Conservation (phyloP, 2,888 invertebrate genomes). For the Digitonthophagus gazella region DNA sequence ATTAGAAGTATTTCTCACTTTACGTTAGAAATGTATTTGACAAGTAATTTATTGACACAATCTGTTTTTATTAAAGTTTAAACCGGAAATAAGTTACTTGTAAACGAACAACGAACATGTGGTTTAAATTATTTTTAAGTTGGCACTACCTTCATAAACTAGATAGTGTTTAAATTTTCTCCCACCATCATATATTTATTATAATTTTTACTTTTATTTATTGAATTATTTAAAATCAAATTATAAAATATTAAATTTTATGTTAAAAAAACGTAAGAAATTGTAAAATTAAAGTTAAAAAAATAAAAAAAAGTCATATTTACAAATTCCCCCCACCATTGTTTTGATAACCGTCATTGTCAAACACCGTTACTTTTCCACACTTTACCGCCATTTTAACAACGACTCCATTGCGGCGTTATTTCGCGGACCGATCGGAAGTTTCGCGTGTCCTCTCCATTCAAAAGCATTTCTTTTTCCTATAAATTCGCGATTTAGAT, state of each 20-base stretch:
- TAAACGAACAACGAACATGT: not conserved
- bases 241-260: not conserved
- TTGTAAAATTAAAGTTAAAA: too few relatives aligned
- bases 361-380: not conserved
- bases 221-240: not conserved
- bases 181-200: not conserved
- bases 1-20: not conserved
- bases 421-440: not conserved
- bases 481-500: constrained; percentile 1
- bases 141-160: not conserved
- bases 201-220: not conserved
- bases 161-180: not conserved
- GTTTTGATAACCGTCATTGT: not conserved
- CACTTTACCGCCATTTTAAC: constrained; percentile 8
- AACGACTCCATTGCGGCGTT: constrained; percentile 4
- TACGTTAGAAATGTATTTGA: not conserved
- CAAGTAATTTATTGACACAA: constrained; percentile 5
- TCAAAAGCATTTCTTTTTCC: not conserved
- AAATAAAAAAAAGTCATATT: too few relatives aligned
- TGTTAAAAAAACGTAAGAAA: not conserved
- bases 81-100: not conserved
- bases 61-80: not conserved
- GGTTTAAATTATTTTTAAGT: not conserved
- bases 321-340: not conserved
- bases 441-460: not conserved